Evolutionary conservation across 1,140 invertebrate genomes (phyloP), one percentile per base, ranked within the genome.

Genomic region (Drosophila bocki): DNA sequence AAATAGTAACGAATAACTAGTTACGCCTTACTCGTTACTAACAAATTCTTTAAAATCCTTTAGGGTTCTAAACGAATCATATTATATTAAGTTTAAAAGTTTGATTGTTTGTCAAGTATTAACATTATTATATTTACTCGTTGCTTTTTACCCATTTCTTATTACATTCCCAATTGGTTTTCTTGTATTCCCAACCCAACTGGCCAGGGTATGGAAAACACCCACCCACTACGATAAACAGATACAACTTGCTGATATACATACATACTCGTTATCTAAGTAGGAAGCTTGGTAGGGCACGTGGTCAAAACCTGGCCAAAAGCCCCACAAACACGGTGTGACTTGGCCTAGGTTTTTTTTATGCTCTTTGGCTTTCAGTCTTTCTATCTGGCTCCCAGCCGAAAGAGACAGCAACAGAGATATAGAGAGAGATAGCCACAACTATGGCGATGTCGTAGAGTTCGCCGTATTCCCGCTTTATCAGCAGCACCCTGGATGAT

Each of bases 231-330:
- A 33, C n/a, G 47, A 33, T 35, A 59, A 37, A 54, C 26, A 56
- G 47, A 44, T 45, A 57, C 54, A 51, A 9, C 17, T 8, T 17
- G 32, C 44, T 29, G 41, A 59, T 44, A 57, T 65, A 19, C 32
- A 57, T 39, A 67, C 51, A 57, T 39, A 67, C 51, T 26, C 54
- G 42, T 59, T 79, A 79, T 79, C 75, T 57, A 78, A 54, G 33
- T 79, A 79, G 76, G 76, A 78, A 79, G 76, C 67, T 15, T 32
- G 53, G 53, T 29, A 11, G 33, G 45, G 62, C 75, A 77, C 74
- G 74, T 78, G 75, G 62, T 60, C 35, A 32, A 7, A 69, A 63
- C 61, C 72, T 76, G 74, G 44, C 48, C 26, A 72, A 69, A 48
- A 59, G 45, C 63, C 57, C 58, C 63, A 67, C 29, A 67, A 62